Conservation (phyloP, 2,797 vertebrate genomes). For the Lophotriccus pileatus region DNA sequence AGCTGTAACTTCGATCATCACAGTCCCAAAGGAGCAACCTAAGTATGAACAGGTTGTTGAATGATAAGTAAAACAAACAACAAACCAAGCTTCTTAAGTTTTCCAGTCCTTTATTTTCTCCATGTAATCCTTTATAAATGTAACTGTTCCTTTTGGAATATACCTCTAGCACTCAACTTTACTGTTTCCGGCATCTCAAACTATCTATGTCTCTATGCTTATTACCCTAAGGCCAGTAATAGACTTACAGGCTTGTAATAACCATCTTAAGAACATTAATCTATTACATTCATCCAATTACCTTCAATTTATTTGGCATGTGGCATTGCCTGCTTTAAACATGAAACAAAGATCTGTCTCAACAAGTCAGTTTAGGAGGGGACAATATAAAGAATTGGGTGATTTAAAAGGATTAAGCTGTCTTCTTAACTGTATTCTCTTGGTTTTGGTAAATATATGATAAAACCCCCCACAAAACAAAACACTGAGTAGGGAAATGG, state of each 20-base stretch:
- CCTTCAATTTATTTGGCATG: neutral
- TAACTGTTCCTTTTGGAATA: neutral
- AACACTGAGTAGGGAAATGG: neutral
- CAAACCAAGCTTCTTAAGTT: neutral
- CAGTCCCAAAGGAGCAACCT: slow-evolving; percentile 97
- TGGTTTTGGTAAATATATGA: neutral
- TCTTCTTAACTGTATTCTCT: neutral
- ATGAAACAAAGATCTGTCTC: neutral
- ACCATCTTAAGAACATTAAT: neutral
- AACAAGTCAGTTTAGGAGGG: neutral
- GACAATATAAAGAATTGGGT: neutral
- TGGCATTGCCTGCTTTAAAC: neutral
- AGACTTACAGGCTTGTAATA: neutral
- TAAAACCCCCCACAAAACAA: neutral
- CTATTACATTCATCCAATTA: neutral
- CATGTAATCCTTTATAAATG: neutral
- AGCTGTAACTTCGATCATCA: slow-evolving; percentile 96
- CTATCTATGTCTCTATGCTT: neutral
- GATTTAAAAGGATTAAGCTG: neutral
- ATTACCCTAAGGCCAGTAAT: neutral
- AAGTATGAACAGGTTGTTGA: neutral
- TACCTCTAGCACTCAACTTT: neutral
- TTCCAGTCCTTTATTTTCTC: neutral
- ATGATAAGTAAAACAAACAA: neutral
- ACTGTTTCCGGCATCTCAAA: neutral